These are phyloP conservation scores for Macrosiphum euphorbiae DNA, from an alignment of 2,888 invertebrate genomes.

Conservation along the genomic window DNA sequence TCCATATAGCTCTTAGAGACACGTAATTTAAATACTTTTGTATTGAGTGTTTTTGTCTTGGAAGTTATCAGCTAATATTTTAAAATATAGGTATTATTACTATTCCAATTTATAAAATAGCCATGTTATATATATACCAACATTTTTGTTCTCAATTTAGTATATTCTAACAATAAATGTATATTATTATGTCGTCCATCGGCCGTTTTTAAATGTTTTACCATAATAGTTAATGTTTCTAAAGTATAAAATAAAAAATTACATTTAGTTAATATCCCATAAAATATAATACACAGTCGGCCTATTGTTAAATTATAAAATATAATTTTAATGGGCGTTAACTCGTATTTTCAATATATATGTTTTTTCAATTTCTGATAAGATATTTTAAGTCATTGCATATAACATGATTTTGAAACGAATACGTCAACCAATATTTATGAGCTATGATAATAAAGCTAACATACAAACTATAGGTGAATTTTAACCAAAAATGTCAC, in stretches of 20 bases:
- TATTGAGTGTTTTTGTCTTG: background rate
- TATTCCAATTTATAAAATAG: background rate
- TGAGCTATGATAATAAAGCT: background rate
- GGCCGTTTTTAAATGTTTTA: background rate
- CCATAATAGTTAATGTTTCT: background rate
- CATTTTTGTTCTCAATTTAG: background rate
- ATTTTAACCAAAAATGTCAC: background rate
- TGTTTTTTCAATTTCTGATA: no score
- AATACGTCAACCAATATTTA: background rate
- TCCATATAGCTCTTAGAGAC: background rate
- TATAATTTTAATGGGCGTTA: background rate
- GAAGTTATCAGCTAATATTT: background rate
- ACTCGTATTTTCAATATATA: background rate
- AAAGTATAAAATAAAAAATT: background rate
- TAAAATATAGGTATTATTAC: background rate
- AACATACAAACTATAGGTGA: background rate
- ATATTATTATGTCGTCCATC: background rate
- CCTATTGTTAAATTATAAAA: background rate
- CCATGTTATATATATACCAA: background rate
- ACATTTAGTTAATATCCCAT: background rate
- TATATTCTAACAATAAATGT: background rate
- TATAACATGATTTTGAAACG: background rate
- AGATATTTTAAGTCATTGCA: background rate
- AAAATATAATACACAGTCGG: background rate
- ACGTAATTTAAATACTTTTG: background rate